phyloP scores from a whole-genome alignment of 2,888 invertebrate genomes.

The Drosophila yooni region DNA sequence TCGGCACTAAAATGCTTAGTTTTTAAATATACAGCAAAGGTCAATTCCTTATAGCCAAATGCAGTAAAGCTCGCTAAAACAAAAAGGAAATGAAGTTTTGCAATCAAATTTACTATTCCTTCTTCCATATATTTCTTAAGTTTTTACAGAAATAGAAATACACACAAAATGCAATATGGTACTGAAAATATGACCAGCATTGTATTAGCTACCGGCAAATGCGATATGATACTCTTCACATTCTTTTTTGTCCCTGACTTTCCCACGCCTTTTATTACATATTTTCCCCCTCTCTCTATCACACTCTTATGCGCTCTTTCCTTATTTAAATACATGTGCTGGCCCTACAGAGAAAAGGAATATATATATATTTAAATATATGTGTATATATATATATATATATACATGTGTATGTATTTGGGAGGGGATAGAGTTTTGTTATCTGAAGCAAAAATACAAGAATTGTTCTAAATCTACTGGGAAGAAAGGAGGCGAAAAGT shows the following conservation, averaged over 20 bases:
- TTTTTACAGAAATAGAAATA: not conserved
- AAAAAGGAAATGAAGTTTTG: not conserved
- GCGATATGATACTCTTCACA: constrained; percentile 36
- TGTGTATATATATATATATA: not conserved
- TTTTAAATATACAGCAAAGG: not conserved
- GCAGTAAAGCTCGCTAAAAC: not conserved
- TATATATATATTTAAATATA: not conserved
- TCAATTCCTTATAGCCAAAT: not conserved
- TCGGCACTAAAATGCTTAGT: not conserved
- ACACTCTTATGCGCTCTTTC: constrained; percentile 7
- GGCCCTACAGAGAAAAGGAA: constrained; percentile 2
- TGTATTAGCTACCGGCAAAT: constrained; percentile 31
- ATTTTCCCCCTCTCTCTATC: constrained; percentile 4
- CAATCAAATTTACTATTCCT: not conserved
- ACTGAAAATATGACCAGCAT: not conserved
- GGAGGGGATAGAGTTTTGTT: constrained; percentile 3
- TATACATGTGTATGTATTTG: not conserved
- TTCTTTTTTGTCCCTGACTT: constrained; percentile 52
- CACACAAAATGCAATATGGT: not conserved
- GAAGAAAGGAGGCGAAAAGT: constrained; percentile 50
- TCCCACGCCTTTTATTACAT: constrained; percentile 51
- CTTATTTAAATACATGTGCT: constrained; percentile 24
- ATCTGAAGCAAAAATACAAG: constrained; percentile 56
- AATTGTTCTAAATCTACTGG: constrained; percentile 70
- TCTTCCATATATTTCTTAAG: not conserved